Evolutionary conservation across 2,888 invertebrate species (phyloP), one percentile per base, ranked within the genome.

Genomic region (Bimastos eiseni): DNA sequence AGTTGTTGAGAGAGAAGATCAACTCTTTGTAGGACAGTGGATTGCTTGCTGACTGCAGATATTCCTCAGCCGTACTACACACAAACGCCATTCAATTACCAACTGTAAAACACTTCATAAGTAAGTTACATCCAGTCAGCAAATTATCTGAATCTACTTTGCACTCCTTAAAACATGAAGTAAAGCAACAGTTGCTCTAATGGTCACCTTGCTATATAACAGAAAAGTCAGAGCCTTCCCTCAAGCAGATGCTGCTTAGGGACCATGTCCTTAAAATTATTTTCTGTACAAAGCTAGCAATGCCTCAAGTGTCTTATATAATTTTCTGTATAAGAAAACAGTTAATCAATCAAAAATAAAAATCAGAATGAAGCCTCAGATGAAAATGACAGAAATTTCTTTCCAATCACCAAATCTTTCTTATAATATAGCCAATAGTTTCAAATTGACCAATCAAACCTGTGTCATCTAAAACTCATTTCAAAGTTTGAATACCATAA

Each of bases 11-110:
- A 90, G 95, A 95, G 91, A 95, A 95, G 86, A 95, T 94, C 88
- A 96, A 94, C 93, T 96, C 96, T 33, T 95, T 94, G 86, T 96
- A 94, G 34, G 96, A 96, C 92, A 96, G 93, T 90, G 96, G 94
- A 92, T 96, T 96, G 13, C 96, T 96, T 30, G 96, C 96, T 84
- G 96, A 96, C 90, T 96, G 92, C n/a, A 96, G 93, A 93, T 95
- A 96, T 93, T 96, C 96, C 92, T 96, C 96, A 11, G 95, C 95
- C 17, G 96, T 86, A 30, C 86, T 86, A 86, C 1, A 86, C 6
- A 49, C 33, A 86, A 17, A 34, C 34, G 17, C 86, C 30, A 86
- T 86, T 49, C 49, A 55, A 41, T 41, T 34, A 41, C 33, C 0
- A 70, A 30, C 8, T 11, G 30, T 17, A 70, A 70, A 11, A 1